A percentile compares a stretch with the other conserved stretches of the same genome.
These are phyloP conservation scores for Pandemis heparana DNA, from an alignment of 2,888 invertebrate genomes.

Conservation along the genomic window DNA sequence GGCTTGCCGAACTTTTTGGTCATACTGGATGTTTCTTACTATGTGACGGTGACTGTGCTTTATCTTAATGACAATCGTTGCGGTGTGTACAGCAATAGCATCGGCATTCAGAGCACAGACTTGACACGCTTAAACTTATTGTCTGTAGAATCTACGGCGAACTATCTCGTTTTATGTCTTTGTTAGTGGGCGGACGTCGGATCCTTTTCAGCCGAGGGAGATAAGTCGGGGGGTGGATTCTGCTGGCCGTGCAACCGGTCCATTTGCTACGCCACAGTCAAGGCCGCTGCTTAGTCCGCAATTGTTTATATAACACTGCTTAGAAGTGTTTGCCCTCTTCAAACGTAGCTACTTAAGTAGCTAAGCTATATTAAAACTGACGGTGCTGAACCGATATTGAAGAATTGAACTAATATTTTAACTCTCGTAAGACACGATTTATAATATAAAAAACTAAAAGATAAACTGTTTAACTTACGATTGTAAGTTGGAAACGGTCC, in stretches of 20 bases:
- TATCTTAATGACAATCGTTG: background rate
- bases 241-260: background rate
- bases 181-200: constrained; percentile 10
- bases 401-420: too few relatives aligned
- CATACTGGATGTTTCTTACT: too few relatives aligned
- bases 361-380: too few relatives aligned
- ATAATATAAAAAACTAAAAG: too few relatives aligned
- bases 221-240: constrained; percentile 21
- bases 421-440: too few relatives aligned
- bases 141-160: constrained; percentile 26
- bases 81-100: background rate
- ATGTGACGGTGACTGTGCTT: too few relatives aligned
- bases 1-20: too few relatives aligned
- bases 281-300: background rate
- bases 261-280: background rate
- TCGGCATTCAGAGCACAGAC: constrained; percentile 19
- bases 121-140: constrained; percentile 25
- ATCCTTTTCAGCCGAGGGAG: constrained; percentile 11
- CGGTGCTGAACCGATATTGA: too few relatives aligned
- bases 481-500: too few relatives aligned
- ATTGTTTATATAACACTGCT: background rate
- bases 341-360: too few relatives aligned
- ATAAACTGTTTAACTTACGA: too few relatives aligned
- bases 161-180: constrained; percentile 35
- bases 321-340: too few relatives aligned